A percentile compares a stretch with the other conserved stretches of the same genome.
Evolutionary conservation across 1,140 invertebrate species (phyloP).

Genomic region (Caerostris extrusa): DNA sequence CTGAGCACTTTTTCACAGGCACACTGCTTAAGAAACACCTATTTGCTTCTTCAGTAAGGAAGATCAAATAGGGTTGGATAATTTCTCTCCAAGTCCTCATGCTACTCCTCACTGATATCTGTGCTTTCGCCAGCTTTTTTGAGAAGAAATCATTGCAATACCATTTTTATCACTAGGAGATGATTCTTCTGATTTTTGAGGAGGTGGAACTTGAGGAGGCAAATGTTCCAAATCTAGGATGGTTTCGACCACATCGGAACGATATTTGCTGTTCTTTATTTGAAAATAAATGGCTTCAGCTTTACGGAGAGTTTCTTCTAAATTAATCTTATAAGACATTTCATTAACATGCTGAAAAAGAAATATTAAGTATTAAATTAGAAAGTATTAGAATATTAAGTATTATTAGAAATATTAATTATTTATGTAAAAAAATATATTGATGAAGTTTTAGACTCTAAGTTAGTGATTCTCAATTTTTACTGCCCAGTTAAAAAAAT

Average conservation of each 20-base stretch:
- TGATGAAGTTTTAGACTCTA: not conserved
- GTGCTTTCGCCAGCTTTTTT: constrained; percentile 30
- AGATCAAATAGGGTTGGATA: constrained; percentile 72
- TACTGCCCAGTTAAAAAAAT: too few species aligned
- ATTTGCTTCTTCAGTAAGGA: constrained; percentile 31
- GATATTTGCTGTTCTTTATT: constrained; percentile 84
- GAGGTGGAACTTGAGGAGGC: not conserved
- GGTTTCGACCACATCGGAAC: constrained; percentile 70
- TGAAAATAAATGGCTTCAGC: constrained; percentile 95
- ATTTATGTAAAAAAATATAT: not conserved
- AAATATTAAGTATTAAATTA: constrained; percentile 30
- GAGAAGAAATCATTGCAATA: not conserved
- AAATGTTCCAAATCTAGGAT: constrained; percentile 70
- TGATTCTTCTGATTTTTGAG: not conserved
- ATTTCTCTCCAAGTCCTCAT: constrained; percentile 66
- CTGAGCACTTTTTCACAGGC: constrained; percentile 58
- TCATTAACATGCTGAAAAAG: constrained; percentile 94
- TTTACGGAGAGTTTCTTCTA: constrained; percentile 89
- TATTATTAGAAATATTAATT: not conserved
- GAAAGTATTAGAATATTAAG: not conserved
- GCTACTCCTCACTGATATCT: constrained; percentile 70
- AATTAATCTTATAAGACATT: constrained; percentile 90
- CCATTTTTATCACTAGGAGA: not conserved
- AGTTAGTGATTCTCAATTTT: too few species aligned
- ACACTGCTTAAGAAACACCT: not conserved